Conservation (phyloP, 2,797 vertebrate species). For the Hypotaenidia philippensis region DNA sequence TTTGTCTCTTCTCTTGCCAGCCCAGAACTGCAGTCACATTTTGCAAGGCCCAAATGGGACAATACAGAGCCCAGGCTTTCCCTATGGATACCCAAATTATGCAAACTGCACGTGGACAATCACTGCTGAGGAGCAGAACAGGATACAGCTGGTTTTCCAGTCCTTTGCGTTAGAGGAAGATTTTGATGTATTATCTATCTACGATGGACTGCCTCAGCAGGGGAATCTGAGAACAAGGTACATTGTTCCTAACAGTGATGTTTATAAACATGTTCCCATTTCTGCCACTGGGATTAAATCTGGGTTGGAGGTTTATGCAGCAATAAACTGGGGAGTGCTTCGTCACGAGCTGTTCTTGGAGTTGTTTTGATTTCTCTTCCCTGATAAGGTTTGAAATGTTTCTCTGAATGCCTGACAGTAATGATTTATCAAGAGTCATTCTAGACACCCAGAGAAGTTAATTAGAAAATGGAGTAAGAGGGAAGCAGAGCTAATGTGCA, state of each 20-base stretch:
- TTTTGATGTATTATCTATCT: conserved; percentile 95
- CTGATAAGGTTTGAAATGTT: conserved; percentile 62
- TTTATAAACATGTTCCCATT: neutral
- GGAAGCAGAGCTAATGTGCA: neutral
- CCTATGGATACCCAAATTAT: conserved; percentile 98
- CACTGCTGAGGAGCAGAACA: conserved; percentile 91
- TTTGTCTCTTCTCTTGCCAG: conserved; percentile 76
- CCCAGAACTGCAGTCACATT: conserved; percentile 95
- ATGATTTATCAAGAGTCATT: conserved; percentile 28
- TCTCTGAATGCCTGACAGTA: conserved; percentile 26
- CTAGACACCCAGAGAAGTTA: conserved; percentile 41
- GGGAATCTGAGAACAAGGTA: conserved; percentile 95
- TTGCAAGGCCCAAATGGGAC: conserved; percentile 94
- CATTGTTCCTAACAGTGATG: neutral
- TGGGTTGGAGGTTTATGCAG: neutral
- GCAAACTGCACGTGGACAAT: conserved; percentile 99
- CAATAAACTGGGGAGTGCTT: neutral
- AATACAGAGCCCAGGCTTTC: conserved; percentile 96
- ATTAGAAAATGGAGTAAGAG: conserved; percentile 39
- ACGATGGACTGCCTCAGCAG: conserved; percentile 92
- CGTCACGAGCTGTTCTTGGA: neutral
- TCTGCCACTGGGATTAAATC: neutral
- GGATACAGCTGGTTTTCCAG: conserved; percentile 98
- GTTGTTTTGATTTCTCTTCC: conserved; percentile 42
- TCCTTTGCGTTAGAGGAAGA: conserved; percentile 98